Conservation (phyloP, 2,797 vertebrate genomes). For the Tenualosa ilisha region DNA sequence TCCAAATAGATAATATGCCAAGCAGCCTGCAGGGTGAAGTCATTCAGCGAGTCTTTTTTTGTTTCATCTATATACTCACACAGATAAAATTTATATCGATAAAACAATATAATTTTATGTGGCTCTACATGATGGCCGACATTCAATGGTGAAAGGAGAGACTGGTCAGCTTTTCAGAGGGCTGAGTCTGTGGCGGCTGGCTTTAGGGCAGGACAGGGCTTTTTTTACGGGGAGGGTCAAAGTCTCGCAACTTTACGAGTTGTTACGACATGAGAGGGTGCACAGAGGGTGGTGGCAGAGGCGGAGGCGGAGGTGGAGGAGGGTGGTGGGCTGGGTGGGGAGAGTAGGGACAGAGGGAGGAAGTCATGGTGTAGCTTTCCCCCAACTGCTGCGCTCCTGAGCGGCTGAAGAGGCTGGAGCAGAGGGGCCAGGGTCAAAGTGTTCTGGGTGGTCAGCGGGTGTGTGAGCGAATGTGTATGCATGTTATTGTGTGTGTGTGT, state of each 20-base stretch:
- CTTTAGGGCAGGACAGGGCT: conserved; percentile 47
- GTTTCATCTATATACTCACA: neutral
- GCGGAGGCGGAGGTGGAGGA: conserved; percentile 39
- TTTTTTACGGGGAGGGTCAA: conserved; percentile 66
- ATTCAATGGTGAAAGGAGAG: neutral
- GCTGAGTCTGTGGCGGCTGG: conserved; percentile 42
- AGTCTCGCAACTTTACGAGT: conserved; percentile 79
- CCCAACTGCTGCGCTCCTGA: conserved; percentile 64
- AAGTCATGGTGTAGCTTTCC: conserved; percentile 74
- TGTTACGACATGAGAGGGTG: conserved; percentile 78
- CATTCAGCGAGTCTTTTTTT: neutral
- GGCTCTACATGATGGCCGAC: neutral
- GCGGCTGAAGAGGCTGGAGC: conserved; percentile 68
- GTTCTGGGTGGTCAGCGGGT: conserved; percentile 36
- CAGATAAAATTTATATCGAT: no score
- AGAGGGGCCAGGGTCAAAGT: conserved; percentile 68
- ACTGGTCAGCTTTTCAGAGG: neutral
- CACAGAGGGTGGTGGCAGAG: conserved; percentile 52
- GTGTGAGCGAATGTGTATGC: neutral
- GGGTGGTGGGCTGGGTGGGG: conserved; percentile 36
- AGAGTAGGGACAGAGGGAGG: conserved; percentile 48
- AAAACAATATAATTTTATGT: neutral
- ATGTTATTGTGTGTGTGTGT: neutral
- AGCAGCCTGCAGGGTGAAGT: neutral
- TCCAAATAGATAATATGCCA: conserved; percentile 16